Base-by-base conservation (phyloP, 2,888 invertebrate species). In the Sinelater perroti region DNA sequence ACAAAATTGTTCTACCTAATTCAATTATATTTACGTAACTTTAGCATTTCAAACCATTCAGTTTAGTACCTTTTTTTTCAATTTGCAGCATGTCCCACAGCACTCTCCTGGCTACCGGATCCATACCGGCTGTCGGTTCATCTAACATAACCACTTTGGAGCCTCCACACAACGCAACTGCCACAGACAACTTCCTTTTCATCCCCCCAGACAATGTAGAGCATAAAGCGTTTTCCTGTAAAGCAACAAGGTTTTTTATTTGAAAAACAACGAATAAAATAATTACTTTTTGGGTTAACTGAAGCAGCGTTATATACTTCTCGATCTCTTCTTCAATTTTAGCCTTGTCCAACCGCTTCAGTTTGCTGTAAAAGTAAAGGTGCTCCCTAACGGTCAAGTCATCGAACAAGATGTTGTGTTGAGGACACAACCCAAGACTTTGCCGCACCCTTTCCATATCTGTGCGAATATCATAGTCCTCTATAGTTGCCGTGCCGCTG, bases 111-210 rank as follows among this genome's bases (percentile, higher is more conserved):
- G 93, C 91, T 10, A 91, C 86, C 0, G 93, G 93, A 78, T 93
- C 93, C 85, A 94, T 89, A 11, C 93, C 93, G 0, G 91, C 89
- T 1, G 92, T 91, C 1, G 91, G 90, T 72, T 90, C 90, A 72
- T 90, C 90, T 14, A 88, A 79, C 59, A 89, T 78, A 5, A 89
- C 87, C 1, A 89, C 88, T 65, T 87, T 86, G 0, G 91, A 89
- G 16, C 85, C 85, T 0, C 91, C 91, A 66, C 90, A 86, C 14
- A 92, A 76, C 0, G 92, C 91, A 59, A 90, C 86, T 1, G 88
- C 90, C 3, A 91, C 86, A 14, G 88, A 88, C 2, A 92, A 75
- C 47, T 91, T 89, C 30, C 91, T 80, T 72, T 91, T 89, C 83
- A 91, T 90, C 1, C 92, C 91, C 4, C 91, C 90, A 0, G 90